A percentile compares a stretch with the other conserved stretches of the same genome.
Evolutionary conservation across 2,113 vertebrate genomes (phyloP).

Genomic region (Perognathus longimembris): DNA sequence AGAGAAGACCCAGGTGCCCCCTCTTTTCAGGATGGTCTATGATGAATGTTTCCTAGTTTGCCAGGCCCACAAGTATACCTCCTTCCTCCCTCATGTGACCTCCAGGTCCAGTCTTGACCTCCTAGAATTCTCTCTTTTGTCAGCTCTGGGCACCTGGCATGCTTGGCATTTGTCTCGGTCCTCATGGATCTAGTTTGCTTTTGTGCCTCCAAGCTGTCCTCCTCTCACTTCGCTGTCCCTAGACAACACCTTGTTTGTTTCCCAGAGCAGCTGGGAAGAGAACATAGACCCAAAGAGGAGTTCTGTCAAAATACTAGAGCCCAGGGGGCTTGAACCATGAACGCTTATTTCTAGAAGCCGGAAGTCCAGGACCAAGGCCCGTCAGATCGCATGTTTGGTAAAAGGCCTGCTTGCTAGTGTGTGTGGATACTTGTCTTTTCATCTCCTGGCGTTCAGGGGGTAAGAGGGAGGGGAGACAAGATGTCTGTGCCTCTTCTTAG

Average conservation of each 20-base stretch:
- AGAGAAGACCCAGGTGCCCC: neutral
- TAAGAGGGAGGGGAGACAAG: neutral
- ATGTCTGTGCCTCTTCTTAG: neutral
- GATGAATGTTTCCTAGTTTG: neutral
- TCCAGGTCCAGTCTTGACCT: neutral
- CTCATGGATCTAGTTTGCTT: neutral
- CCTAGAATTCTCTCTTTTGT: no score
- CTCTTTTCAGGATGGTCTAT: neutral
- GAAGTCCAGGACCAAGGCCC: neutral
- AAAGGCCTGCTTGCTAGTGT: neutral
- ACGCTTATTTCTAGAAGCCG: neutral
- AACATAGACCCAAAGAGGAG: neutral
- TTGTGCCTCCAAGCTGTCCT: neutral
- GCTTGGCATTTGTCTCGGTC: neutral
- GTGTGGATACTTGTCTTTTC: neutral
- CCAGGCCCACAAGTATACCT: neutral
- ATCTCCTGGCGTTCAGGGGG: neutral
- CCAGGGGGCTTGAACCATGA: neutral
- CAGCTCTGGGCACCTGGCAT: neutral
- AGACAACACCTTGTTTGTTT: neutral
- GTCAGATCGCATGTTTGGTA: neutral
- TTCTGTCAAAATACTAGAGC: neutral
- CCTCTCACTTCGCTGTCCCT: neutral
- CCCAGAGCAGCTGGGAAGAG: neutral
- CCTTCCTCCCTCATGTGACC: neutral